phyloP scores from a whole-genome alignment of 2,888 invertebrate species.

The Leptarthrus brevirostris region DNA sequence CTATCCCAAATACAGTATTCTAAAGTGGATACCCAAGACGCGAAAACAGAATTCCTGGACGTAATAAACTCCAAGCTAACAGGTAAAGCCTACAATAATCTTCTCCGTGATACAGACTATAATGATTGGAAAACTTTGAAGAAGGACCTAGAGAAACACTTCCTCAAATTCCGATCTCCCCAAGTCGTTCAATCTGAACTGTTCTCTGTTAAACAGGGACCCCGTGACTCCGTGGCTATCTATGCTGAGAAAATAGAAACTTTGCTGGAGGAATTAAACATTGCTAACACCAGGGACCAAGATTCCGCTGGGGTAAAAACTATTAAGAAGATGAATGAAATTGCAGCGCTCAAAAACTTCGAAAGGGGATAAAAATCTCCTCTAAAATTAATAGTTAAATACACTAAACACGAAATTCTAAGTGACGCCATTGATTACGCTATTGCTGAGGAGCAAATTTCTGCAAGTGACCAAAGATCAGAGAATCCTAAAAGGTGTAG shows the following conservation, averaged over 20 bases:
- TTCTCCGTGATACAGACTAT: too few relatives aligned
- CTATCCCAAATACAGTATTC: background rate
- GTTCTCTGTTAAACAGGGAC: background rate
- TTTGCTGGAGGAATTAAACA: too few relatives aligned
- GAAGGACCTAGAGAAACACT: too few relatives aligned
- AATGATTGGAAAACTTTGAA: background rate
- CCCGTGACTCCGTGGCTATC: background rate
- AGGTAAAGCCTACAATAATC: too few relatives aligned
- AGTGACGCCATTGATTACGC: background rate
- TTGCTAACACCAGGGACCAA: background rate
- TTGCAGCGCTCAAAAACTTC: background rate
- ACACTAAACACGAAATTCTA: background rate
- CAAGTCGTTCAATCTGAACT: too few relatives aligned
- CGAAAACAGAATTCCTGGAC: background rate
- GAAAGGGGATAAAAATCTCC: background rate
- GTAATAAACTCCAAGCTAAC: background rate
- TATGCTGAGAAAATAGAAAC: background rate
- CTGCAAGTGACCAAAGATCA: background rate
- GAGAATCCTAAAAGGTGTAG: background rate
- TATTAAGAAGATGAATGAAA: background rate
- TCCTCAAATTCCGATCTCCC: too few relatives aligned
- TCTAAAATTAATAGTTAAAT: background rate
- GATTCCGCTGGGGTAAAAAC: background rate
- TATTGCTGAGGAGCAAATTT: background rate
- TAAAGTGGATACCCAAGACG: background rate